Conservation (phyloP, 2,888 invertebrate species). For the Molanna angustata region DNA sequence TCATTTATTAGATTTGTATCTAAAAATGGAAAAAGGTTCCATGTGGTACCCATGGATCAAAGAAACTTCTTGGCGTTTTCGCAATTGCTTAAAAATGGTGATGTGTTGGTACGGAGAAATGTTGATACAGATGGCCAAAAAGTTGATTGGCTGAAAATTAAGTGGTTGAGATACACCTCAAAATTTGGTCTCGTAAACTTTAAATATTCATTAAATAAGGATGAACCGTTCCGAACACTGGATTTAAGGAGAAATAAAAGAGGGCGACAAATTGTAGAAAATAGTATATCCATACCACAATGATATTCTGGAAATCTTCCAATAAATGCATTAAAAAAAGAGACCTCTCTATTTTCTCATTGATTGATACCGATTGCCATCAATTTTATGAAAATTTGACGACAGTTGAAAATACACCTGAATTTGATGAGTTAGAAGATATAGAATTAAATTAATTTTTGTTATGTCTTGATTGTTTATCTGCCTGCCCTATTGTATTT, state of each 20-base stretch:
- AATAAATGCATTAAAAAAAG: not conserved
- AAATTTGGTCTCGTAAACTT: not conserved
- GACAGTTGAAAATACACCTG: not conserved
- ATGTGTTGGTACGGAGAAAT: not conserved
- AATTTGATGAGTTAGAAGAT: slow-evolving; percentile 1
- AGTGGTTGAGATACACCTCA: not conserved
- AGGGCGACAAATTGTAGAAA: not conserved
- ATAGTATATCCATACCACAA: not conserved
- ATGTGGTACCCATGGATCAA: not conserved
- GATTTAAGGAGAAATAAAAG: slow-evolving; percentile 1
- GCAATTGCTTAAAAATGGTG: not conserved
- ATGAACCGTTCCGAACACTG: slow-evolving; percentile 1
- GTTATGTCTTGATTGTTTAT: no score
- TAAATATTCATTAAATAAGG: slow-evolving; percentile 2
- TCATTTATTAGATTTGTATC: not conserved
- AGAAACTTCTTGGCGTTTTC: not conserved
- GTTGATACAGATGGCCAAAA: not conserved
- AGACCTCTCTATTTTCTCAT: not conserved
- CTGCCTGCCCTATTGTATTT: no score
- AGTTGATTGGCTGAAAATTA: slow-evolving; percentile 3
- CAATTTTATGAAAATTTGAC: not conserved
- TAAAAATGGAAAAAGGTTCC: not conserved
- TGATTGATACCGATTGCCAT: slow-evolving; percentile 2
- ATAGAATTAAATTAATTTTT: no score
- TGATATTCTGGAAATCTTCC: not conserved